Evolutionary conservation across 2,113 vertebrate species (phyloP).

Genomic region (Zapus hudsonius): DNA sequence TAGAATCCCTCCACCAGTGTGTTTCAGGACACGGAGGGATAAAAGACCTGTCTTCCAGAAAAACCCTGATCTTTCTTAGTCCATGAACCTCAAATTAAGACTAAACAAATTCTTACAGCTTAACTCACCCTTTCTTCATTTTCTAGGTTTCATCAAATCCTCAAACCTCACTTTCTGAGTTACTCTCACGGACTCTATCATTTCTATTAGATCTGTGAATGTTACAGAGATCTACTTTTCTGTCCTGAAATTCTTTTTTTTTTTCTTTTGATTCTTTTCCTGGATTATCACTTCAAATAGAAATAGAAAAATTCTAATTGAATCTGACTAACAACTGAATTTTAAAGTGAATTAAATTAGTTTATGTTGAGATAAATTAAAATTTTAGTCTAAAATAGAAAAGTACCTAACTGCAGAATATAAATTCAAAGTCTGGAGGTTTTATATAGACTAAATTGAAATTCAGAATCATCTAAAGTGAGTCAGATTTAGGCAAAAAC

Average conservation of each 20-base stretch:
- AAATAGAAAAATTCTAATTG: neutral
- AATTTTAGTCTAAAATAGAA: slow-evolving; percentile 60
- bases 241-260: neutral
- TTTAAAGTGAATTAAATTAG: slow-evolving; percentile 57
- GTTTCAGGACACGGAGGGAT: no score
- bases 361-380: slow-evolving; percentile 56
- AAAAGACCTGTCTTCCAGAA: neutral
- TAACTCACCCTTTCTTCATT: neutral
- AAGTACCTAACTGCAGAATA: slow-evolving; percentile 25
- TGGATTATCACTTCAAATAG: neutral
- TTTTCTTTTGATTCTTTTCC: neutral
- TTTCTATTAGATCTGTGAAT: neutral
- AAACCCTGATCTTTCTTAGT: neutral
- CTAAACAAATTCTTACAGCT: neutral
- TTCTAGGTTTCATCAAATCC: neutral
- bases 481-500: slow-evolving; percentile 1
- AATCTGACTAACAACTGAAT: slow-evolving; percentile 43
- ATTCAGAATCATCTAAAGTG: slow-evolving; percentile 61
- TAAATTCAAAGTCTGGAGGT: slow-evolving; percentile 47
- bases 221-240: neutral
- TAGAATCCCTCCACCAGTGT: neutral
- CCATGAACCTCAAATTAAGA: neutral
- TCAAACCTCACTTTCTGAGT: neutral
- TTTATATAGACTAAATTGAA: slow-evolving; percentile 56
- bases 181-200: neutral